These are phyloP conservation scores for Pyrrhia umbra DNA, from an alignment of 2,888 invertebrate genomes.

Conservation along the genomic window DNA sequence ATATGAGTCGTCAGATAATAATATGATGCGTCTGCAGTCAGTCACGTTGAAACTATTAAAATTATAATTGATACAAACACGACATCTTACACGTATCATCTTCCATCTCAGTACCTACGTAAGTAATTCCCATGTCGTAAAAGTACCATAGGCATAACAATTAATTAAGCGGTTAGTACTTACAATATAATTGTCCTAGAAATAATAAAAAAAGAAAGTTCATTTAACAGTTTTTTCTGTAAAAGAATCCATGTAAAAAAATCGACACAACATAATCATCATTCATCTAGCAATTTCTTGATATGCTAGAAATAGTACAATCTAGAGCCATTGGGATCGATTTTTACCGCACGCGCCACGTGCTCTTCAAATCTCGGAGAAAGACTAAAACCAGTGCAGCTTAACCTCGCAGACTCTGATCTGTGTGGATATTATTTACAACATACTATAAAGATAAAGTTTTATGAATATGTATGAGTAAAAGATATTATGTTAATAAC, in stretches of 20 bases:
- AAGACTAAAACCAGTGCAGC: not conserved
- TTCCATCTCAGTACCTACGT: slow-evolving; percentile 3
- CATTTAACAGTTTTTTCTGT: too few species aligned
- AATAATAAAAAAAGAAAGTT: too few species aligned
- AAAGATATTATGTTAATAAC: slow-evolving; percentile 25
- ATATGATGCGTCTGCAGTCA: slow-evolving; percentile 5
- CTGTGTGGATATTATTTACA: not conserved
- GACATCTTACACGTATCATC: not conserved
- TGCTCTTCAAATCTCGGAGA: too few species aligned
- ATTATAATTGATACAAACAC: slow-evolving; percentile 26
- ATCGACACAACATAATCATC: too few species aligned
- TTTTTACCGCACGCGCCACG: too few species aligned
- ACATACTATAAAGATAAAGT: slow-evolving; percentile 1
- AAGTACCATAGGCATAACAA: not conserved
- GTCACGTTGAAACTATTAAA: slow-evolving; percentile 34
- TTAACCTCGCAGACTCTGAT: not conserved
- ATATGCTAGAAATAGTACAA: too few species aligned
- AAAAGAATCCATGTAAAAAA: too few species aligned
- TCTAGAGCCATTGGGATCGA: too few species aligned
- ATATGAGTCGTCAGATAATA: not conserved
- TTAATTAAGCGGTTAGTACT: not conserved
- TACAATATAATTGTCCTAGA: too few species aligned
- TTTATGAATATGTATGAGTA: not conserved
- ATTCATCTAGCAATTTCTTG: too few species aligned
- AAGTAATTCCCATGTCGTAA: not conserved